Evolutionary conservation across 2,113 vertebrate genomes (phyloP).

Genomic region (Peromyscus maniculatus): DNA sequence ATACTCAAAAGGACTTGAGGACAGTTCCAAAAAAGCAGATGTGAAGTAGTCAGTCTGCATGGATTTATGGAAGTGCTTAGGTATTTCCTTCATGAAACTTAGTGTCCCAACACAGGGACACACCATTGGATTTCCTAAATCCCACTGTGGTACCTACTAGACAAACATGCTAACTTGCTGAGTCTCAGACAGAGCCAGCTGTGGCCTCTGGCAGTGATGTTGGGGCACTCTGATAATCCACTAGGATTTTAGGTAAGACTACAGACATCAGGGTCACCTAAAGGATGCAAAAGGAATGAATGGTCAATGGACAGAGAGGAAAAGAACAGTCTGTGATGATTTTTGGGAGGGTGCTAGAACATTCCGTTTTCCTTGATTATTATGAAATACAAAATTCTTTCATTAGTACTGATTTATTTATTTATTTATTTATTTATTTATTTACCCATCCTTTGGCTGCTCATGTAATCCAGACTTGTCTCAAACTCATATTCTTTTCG

Average conservation of each 20-base stretch:
- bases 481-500: not conserved
- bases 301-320: slow-evolving; percentile 1
- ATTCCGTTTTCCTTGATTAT: not conserved
- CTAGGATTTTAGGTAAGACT: slow-evolving; percentile 11
- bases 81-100: not conserved
- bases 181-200: not conserved
- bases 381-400: slow-evolving; percentile 3
- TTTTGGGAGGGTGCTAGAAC: not conserved
- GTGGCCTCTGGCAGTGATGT: not conserved
- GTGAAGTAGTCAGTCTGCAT: not conserved
- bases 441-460: not conserved
- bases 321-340: slow-evolving; percentile 39
- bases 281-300: not conserved
- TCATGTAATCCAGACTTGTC: not conserved
- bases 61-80: slow-evolving; percentile 40
- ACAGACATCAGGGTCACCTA: not conserved
- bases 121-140: not conserved
- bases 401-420: not conserved
- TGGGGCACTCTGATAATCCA: not conserved
- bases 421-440: not conserved
- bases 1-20: slow-evolving; percentile 35
- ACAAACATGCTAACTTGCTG: not conserved
- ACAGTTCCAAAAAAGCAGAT: slow-evolving; percentile 32
- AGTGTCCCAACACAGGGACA: not conserved
- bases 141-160: not conserved